Percentiles rank a stretch among this genome's conserved stretches.
Evolutionary conservation across 2,888 invertebrate genomes (phyloP).

Genomic region (Rotaria sp.): DNA sequence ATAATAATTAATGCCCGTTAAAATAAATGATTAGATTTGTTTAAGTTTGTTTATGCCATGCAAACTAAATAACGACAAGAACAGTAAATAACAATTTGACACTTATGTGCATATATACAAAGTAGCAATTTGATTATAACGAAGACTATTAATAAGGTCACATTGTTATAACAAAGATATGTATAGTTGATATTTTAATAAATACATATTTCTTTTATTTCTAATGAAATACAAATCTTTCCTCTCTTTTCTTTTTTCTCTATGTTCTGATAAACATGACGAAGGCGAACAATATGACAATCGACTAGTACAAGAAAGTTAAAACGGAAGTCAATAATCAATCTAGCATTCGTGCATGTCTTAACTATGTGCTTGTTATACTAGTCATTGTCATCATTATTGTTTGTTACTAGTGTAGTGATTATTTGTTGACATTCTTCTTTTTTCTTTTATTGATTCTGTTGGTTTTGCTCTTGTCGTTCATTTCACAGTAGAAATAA

Average conservation of each 20-base stretch:
- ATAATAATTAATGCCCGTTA: background rate
- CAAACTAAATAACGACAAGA: background rate
- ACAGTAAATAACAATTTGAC: background rate
- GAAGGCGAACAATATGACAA: background rate
- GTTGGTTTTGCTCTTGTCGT: background rate
- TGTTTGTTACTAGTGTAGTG: background rate
- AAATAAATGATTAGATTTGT: background rate
- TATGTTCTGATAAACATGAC: no score
- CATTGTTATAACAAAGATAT: background rate
- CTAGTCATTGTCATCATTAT: background rate
- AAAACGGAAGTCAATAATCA: background rate
- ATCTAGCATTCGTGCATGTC: background rate
- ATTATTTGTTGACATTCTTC: background rate
- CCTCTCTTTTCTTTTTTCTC: no score
- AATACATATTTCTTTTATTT: background rate
- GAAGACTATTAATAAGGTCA: background rate
- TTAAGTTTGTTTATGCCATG: background rate
- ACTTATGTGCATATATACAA: background rate
- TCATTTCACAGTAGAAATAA: no score
- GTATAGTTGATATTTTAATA: background rate
- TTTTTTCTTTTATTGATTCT: background rate
- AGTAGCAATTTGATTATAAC: background rate
- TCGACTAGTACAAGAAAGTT: background rate
- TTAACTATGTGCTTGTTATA: background rate
- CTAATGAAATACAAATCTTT: background rate